These are phyloP conservation scores for Hozukius guyotensis DNA, from an alignment of 2,797 vertebrate genomes.

Conservation along the genomic window DNA sequence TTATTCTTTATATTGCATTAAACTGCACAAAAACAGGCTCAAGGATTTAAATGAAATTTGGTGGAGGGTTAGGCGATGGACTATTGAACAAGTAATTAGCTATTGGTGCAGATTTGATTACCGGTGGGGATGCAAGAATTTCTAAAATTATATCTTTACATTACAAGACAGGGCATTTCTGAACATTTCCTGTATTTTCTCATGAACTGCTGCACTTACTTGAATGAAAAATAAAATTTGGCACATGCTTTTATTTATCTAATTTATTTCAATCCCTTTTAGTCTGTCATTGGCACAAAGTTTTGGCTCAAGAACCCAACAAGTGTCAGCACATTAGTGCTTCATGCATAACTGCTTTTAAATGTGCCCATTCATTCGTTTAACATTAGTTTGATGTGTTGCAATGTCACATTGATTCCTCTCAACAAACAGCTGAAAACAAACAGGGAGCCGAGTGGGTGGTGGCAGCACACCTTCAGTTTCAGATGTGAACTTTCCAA, in stretches of 20 bases:
- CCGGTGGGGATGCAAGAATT: background rate
- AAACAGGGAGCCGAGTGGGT: conserved; percentile 57
- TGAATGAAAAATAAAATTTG: background rate
- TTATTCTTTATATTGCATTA: background rate
- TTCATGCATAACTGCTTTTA: background rate
- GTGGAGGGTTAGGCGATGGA: background rate
- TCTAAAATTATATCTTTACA: background rate
- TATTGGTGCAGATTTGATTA: background rate
- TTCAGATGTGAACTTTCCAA: conserved; percentile 77
- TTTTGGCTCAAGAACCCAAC: background rate
- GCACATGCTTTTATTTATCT: background rate
- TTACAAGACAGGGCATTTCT: background rate
- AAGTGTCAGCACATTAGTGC: background rate
- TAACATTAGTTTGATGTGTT: background rate
- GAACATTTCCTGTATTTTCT: background rate
- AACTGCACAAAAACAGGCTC: background rate
- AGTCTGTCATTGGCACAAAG: too few species aligned
- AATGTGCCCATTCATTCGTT: background rate
- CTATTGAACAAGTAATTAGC: background rate
- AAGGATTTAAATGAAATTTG: background rate
- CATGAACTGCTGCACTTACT: background rate
- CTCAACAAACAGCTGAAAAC: conserved; percentile 56
- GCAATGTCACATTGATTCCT: conserved; percentile 26
- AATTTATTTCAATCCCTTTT: background rate
- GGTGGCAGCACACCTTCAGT: conserved; percentile 73